Conservation (phyloP, 2,797 vertebrate species). For the Danio kyathit region DNA sequence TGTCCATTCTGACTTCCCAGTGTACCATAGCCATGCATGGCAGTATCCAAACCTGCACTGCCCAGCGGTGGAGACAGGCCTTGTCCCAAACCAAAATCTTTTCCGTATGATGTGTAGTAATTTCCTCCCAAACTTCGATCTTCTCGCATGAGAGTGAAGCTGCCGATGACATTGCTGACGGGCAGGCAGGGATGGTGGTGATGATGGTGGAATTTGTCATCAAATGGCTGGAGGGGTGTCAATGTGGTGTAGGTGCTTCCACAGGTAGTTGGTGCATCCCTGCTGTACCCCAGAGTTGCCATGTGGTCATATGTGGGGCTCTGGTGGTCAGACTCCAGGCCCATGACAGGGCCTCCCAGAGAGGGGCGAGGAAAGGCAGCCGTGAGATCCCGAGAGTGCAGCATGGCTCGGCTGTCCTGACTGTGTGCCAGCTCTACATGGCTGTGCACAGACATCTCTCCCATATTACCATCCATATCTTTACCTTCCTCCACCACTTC, state of each 20-base stretch:
- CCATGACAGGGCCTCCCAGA: conserved; percentile 80
- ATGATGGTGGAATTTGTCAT: conserved; percentile 86
- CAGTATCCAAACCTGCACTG: conserved; percentile 73
- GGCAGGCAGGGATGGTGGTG: conserved; percentile 85
- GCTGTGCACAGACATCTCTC: conserved; percentile 84
- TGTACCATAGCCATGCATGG: conserved; percentile 83
- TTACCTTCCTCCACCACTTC: conserved; percentile 8
- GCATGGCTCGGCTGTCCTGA: conserved; percentile 80
- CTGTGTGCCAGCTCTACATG: conserved; percentile 81
- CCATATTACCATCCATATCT: conserved; percentile 82
- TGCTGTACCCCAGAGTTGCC: conserved; percentile 83
- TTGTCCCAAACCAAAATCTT: conserved; percentile 84
- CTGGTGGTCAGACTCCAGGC: conserved; percentile 82
- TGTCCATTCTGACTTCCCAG: conserved; percentile 78
- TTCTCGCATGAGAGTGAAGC: conserved; percentile 87
- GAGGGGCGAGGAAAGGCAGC: conserved; percentile 83
- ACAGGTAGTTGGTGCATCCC: conserved; percentile 80
- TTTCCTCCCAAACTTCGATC: conserved; percentile 81
- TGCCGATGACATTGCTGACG: conserved; percentile 86
- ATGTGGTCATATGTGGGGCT: conserved; percentile 81
- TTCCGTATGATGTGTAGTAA: conserved; percentile 86
- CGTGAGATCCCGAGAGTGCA: conserved; percentile 81
- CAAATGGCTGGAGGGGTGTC: conserved; percentile 85
- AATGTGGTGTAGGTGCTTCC: conserved; percentile 87
- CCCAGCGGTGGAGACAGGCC: conserved; percentile 78